These are phyloP conservation scores for Ypsolopha sequella DNA, from an alignment of 2,888 invertebrate genomes.

Conservation along the genomic window DNA sequence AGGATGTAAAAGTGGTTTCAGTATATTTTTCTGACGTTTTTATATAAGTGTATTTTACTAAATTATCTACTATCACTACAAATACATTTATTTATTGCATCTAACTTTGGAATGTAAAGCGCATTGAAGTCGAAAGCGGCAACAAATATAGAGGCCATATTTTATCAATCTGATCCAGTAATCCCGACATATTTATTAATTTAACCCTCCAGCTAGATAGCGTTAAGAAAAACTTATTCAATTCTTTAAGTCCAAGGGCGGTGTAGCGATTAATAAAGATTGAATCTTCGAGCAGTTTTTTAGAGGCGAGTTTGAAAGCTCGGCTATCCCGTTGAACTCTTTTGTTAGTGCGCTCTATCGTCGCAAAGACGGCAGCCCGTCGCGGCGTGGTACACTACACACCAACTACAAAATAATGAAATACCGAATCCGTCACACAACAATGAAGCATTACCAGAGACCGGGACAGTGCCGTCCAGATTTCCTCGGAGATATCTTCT, in stretches of 20 bases:
- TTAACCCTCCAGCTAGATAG: constrained; percentile 17
- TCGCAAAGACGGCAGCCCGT: constrained; percentile 1
- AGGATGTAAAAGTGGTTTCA: background rate
- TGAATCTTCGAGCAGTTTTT: background rate
- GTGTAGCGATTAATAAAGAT: constrained; percentile 5
- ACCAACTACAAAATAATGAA: constrained; percentile 22
- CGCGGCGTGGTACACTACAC: constrained; percentile 5
- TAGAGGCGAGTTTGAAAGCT: background rate
- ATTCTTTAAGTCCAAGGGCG: constrained; percentile 2
- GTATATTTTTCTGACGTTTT: background rate
- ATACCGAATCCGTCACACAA: constrained; percentile 41
- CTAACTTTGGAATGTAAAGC: background rate
- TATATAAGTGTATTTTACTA: too few species aligned
- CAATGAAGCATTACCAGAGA: constrained; percentile 33
- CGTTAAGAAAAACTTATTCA: constrained; percentile 5
- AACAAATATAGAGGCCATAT: constrained; percentile 11
- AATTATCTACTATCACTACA: background rate
- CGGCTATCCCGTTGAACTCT: constrained; percentile 37
- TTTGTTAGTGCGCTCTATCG: constrained; percentile 22
- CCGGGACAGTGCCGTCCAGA: constrained; percentile 21
- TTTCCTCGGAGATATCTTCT: constrained; percentile 26
- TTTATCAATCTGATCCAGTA: constrained; percentile 23
- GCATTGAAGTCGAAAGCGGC: background rate
- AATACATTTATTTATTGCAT: background rate
- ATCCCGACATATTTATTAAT: constrained; percentile 26